A percentile compares a stretch with the other conserved stretches of the same genome.
Conservation (phyloP, 2,888 invertebrate species). For the Alcis repandata region DNA sequence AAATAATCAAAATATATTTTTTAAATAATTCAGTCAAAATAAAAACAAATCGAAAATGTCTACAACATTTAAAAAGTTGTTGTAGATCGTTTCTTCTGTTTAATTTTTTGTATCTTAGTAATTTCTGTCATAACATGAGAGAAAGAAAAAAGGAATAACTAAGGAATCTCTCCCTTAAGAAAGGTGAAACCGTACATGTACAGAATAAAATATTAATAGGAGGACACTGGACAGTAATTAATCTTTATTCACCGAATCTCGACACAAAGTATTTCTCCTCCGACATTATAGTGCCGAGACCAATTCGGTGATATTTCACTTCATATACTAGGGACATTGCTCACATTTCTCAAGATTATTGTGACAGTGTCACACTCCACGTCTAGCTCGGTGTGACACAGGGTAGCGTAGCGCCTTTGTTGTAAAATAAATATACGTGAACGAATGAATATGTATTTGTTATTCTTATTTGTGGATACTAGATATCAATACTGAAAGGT, state of each 20-base stretch:
- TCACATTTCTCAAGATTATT: constrained; percentile 46
- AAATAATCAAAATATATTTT: too few species aligned
- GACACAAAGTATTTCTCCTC: constrained; percentile 14
- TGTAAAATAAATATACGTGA: neutral
- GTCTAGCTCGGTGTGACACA: constrained; percentile 11
- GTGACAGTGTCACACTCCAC: constrained; percentile 31
- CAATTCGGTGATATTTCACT: constrained; percentile 24
- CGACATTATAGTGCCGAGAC: constrained; percentile 16
- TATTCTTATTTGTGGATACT: too few species aligned
- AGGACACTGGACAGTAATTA: neutral
- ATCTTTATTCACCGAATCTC: constrained; percentile 9
- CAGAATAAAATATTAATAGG: neutral
- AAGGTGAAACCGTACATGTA: too few species aligned
- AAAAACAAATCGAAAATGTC: too few species aligned
- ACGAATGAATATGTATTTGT: neutral
- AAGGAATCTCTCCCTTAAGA: too few species aligned
- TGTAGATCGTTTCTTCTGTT: too few species aligned
- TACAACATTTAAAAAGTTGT: too few species aligned
- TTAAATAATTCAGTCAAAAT: too few species aligned
- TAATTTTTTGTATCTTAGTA: too few species aligned
- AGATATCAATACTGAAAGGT: too few species aligned
- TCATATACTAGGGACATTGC: constrained; percentile 30
- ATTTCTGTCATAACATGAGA: too few species aligned
- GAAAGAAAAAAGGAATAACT: too few species aligned
- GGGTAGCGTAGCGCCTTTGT: neutral